These are phyloP conservation scores for Tiphia femorata DNA, from an alignment of 2,888 invertebrate species.

Conservation along the genomic window DNA sequence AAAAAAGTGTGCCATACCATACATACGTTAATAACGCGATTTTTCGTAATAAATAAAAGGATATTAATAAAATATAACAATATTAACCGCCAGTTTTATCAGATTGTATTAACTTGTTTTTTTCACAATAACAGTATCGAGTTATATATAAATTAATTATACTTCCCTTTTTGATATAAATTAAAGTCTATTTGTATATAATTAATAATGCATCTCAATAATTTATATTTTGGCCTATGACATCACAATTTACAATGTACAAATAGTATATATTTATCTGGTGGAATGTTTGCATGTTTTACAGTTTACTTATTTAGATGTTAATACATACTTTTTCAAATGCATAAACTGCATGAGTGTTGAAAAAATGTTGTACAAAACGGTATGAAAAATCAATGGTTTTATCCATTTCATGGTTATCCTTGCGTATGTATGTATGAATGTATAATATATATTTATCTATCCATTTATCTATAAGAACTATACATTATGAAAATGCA, in stretches of 20 bases:
- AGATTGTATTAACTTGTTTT: neutral
- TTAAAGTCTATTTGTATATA: neutral
- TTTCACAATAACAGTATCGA: neutral
- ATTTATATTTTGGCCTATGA: conserved; percentile 27
- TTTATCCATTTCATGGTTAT: too few species aligned
- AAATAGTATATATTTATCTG: conserved; percentile 9
- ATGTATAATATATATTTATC: too few species aligned
- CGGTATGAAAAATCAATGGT: neutral
- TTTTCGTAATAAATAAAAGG: conserved; percentile 25
- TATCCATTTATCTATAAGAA: too few species aligned
- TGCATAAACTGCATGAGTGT: neutral
- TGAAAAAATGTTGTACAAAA: neutral
- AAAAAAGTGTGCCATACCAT: neutral
- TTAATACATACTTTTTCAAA: neutral
- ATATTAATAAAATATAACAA: conserved; percentile 37
- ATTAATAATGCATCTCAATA: conserved; percentile 3
- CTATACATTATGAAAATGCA: too few species aligned
- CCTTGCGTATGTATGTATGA: too few species aligned
- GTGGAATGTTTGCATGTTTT: conserved; percentile 32
- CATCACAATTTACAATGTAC: conserved; percentile 29
- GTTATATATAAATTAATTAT: too few species aligned
- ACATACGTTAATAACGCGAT: neutral
- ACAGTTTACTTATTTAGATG: conserved; percentile 7
- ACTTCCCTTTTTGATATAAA: neutral
- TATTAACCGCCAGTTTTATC: conserved; percentile 20